These are phyloP conservation scores for Zaprionus bogoriensis DNA, from an alignment of 2,888 invertebrate genomes.

Conservation along the genomic window DNA sequence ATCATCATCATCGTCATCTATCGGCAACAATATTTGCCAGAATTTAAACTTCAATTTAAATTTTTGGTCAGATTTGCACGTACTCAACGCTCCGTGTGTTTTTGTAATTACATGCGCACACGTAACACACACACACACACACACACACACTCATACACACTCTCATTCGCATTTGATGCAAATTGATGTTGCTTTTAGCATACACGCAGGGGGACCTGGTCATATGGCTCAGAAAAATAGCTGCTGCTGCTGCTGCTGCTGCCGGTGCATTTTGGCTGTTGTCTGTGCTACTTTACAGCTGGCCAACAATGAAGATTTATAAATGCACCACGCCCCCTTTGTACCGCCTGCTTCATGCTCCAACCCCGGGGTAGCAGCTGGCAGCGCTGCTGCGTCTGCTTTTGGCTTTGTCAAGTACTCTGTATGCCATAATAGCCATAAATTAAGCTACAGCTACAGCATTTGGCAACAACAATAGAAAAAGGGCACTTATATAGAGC, in stretches of 20 bases:
- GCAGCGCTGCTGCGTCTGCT: conserved; percentile 22
- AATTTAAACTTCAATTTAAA: conserved; percentile 77
- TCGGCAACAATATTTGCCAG: conserved; percentile 58
- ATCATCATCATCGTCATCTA: conserved; percentile 25
- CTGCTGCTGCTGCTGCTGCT: conserved; percentile 12
- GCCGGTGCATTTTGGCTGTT: conserved; percentile 64
- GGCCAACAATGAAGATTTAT: conserved; percentile 74
- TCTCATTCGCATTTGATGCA: conserved; percentile 57
- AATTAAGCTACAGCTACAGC: conserved; percentile 69
- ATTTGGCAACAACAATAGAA: conserved; percentile 63
- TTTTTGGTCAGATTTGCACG: conserved; percentile 79
- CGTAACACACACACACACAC: conserved; percentile 30
- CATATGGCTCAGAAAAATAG: conserved; percentile 54
- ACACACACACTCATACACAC: conserved; percentile 15
- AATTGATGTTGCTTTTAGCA: conserved; percentile 75
- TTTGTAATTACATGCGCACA: conserved; percentile 72
- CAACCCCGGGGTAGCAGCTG: conserved; percentile 27
- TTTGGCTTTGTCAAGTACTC: conserved; percentile 55
- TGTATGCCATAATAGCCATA: conserved; percentile 68
- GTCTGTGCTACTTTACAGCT: conserved; percentile 75
- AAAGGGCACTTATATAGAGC: conserved; percentile 16
- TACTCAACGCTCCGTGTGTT: conserved; percentile 65
- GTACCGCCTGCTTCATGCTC: not conserved
- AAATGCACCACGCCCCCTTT: conserved; percentile 47
- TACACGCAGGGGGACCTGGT: conserved; percentile 31